Evolutionary conservation across 2,888 invertebrate species (phyloP).

Genomic region (Esperia sulphurella): DNA sequence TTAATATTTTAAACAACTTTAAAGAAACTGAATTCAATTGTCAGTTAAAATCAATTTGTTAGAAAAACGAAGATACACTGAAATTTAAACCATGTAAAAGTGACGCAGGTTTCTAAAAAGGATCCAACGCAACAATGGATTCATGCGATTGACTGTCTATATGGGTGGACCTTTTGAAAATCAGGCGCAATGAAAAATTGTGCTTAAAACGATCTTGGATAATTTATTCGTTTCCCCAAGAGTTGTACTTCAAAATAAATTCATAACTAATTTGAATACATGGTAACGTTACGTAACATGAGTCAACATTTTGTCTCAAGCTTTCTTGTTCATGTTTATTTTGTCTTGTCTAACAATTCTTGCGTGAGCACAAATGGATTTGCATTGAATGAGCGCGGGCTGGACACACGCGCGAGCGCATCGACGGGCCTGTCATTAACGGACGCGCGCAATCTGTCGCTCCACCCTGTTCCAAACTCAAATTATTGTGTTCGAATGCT

Average conservation of each 20-base stretch:
- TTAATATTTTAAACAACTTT: background rate
- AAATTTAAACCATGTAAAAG: too few relatives aligned
- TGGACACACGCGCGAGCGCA: conserved; percentile 49
- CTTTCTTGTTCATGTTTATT: conserved; percentile 18
- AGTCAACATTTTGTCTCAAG: background rate
- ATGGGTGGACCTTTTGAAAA: too few relatives aligned
- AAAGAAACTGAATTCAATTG: background rate
- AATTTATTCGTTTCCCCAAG: background rate
- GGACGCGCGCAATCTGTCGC: conserved; percentile 60
- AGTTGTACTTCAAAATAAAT: background rate
- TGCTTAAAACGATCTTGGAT: too few relatives aligned
- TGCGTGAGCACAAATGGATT: conserved; percentile 42
- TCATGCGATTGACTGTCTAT: too few relatives aligned
- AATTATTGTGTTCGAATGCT: conserved; percentile 61
- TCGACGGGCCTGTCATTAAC: conserved; percentile 67
- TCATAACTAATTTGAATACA: background rate
- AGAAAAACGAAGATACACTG: too few relatives aligned
- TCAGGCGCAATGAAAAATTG: too few relatives aligned
- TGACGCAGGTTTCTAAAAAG: too few relatives aligned
- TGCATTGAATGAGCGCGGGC: conserved; percentile 74
- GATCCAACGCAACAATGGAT: too few relatives aligned
- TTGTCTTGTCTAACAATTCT: conserved; percentile 54
- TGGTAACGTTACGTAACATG: background rate
- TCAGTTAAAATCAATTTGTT: background rate
- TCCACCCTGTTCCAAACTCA: conserved; percentile 57